These are phyloP conservation scores for Ranitomeya imitator DNA, from an alignment of 2,113 vertebrate species.

Conservation along the genomic window DNA sequence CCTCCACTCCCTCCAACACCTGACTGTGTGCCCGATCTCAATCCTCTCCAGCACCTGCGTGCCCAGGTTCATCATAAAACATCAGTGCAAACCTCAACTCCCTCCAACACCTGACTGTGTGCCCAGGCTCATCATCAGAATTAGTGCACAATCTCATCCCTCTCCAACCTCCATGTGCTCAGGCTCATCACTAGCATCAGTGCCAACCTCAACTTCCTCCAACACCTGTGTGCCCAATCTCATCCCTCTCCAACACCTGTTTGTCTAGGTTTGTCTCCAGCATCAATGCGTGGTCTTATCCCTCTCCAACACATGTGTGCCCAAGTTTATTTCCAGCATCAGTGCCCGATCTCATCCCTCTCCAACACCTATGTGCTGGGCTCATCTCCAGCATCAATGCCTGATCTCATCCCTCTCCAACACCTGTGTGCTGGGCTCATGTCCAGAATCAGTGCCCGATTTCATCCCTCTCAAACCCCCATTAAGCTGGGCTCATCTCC, in stretches of 20 bases:
- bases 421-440: not conserved
- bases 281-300: not conserved
- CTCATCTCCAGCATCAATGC: not conserved
- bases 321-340: not conserved
- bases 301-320: too few species aligned
- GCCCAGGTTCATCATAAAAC: not conserved
- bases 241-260: not conserved
- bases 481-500: not conserved
- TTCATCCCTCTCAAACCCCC: not conserved
- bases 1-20: not conserved
- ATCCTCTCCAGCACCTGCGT: not conserved
- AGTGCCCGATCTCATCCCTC: not conserved
- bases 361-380: not conserved
- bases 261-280: not conserved
- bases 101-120: not conserved
- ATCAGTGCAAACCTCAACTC: not conserved
- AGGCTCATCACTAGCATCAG: not conserved
- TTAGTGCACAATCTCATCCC: not conserved
- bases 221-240: not conserved
- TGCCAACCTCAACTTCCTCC: not conserved
- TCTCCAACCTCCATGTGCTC: not conserved
- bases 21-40: not conserved
- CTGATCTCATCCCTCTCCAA: not conserved
- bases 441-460: not conserved
- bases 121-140: not conserved